Base-by-base conservation (phyloP, 2,797 vertebrate species). In the Oreonectes daqikongensis region DNA sequence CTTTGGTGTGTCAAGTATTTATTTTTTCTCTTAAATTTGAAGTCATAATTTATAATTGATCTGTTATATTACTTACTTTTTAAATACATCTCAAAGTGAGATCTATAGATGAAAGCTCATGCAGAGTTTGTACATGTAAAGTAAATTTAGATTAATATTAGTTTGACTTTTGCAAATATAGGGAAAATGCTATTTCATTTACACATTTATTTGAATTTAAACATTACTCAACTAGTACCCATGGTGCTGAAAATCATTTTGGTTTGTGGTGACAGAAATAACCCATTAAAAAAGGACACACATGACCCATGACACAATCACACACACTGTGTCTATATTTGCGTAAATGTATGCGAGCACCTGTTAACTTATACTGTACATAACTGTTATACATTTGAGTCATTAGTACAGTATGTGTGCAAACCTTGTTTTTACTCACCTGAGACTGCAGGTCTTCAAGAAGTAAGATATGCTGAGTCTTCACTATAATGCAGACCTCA, bases 341-440 rank as follows among this genome's bases (percentile, higher is more conserved):
- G 59, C 17, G 11, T 32, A 35, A 20, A 4, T 35, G 18, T 28
- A 14, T 14, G 15, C 14, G 12, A 20, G 10, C 30, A 32, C 15
- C 28, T 73, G 20, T 40, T 24, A 72, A 22, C 28, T 24, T 20
- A 10, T 14, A n/a, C n/a, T n/a, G n/a, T n/a, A 14, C 40, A 42
- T 4, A 42, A 42, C 3, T 32, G 44, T 3, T 1, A 26, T 10
- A 22, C 17, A 26, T 57, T 55, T 32, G 9, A 53, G 32, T 32
- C 32, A 30, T 10, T 18, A 1, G 5, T 0, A 17, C 14, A 14
- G 42, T 55, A 20, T 5, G 6, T 35, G 32, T 32, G 6, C 60
- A 35, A 35, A 30, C 14, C 14, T 55, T 38, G 46, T 28, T 48
- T 68, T 53, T 28, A 66, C 82, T 81, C 70, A 83, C 82, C 79